Percentiles rank a stretch among this genome's conserved stretches.
phyloP scores from a whole-genome alignment of 2,888 invertebrate species.

The Phasia obesa region DNA sequence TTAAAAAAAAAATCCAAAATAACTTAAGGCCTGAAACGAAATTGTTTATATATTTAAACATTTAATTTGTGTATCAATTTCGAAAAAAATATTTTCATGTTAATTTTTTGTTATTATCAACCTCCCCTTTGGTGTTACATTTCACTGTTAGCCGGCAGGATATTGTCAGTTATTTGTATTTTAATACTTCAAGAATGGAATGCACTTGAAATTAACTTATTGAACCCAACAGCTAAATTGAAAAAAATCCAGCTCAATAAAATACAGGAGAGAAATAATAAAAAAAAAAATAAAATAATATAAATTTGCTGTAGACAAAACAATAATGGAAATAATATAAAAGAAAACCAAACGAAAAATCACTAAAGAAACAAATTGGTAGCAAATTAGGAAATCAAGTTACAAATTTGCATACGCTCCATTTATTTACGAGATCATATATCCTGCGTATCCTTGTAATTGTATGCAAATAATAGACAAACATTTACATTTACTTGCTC shows the following conservation, averaged over 20 bases:
- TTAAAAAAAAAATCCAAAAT: too few species aligned
- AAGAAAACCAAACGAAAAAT: constrained; percentile 64
- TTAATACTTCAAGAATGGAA: constrained; percentile 39
- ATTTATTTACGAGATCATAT: constrained; percentile 75
- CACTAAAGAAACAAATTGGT: constrained; percentile 78
- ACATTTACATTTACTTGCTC: constrained; percentile 37
- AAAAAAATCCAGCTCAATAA: constrained; percentile 62
- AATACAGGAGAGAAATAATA: constrained; percentile 21
- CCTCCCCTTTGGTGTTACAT: constrained; percentile 63
- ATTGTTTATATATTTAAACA: constrained; percentile 10
- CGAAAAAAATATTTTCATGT: constrained; percentile 11
- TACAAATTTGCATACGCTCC: constrained; percentile 81
- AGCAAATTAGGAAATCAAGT: constrained; percentile 81
- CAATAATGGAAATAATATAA: constrained; percentile 64
- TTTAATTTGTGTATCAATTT: constrained; percentile 59
- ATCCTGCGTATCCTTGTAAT: constrained; percentile 51
- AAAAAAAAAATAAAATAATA: constrained; percentile 34
- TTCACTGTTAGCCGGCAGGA: constrained; percentile 63
- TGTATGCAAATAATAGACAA: constrained; percentile 71
- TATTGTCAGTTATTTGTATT: constrained; percentile 68
- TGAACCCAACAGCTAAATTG: constrained; percentile 70
- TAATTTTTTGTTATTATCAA: constrained; percentile 22
- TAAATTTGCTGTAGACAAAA: constrained; percentile 60
- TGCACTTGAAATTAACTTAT: constrained; percentile 70
- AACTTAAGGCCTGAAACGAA: too few species aligned